Conservation (phyloP, 2,113 vertebrate genomes). For the Oxygymnocypris stewartii region DNA sequence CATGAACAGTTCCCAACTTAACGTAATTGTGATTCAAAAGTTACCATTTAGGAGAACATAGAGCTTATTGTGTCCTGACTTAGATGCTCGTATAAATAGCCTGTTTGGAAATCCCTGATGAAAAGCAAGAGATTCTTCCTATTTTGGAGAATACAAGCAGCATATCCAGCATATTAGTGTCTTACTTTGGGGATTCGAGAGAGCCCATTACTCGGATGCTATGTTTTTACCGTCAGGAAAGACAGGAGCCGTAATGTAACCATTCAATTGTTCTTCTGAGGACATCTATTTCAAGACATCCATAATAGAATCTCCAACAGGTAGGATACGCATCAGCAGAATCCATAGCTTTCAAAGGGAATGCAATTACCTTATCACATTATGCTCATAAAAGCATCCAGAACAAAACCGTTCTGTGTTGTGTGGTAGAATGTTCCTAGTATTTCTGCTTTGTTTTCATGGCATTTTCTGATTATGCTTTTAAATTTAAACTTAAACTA, state of each 20-base stretch:
- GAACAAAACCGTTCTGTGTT: background rate
- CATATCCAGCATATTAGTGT: constrained; percentile 20
- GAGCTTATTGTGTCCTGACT: constrained; percentile 39
- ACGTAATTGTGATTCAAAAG: constrained; percentile 38
- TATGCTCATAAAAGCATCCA: background rate
- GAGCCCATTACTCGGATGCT: constrained; percentile 10
- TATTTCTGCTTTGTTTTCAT: background rate
- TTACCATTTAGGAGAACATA: constrained; percentile 33
- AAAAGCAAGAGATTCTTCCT: constrained; percentile 52
- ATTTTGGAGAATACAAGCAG: constrained; percentile 48
- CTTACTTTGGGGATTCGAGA: constrained; percentile 3
- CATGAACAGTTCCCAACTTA: constrained; percentile 31
- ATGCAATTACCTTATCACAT: constrained; percentile 8
- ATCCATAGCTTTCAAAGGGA: constrained; percentile 6
- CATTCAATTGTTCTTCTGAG: constrained; percentile 31
- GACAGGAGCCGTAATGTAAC: constrained; percentile 1
- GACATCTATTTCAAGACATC: background rate
- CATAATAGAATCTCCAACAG: constrained; percentile 5
- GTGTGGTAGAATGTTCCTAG: background rate
- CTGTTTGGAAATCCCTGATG: constrained; percentile 48
- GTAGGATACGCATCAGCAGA: constrained; percentile 21
- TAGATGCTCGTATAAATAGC: constrained; percentile 52
- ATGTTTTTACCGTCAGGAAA: constrained; percentile 15
- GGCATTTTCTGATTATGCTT: background rate
- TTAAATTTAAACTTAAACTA: background rate